Conservation (phyloP, 2,888 invertebrate genomes). For the Campopleginae sp. region DNA sequence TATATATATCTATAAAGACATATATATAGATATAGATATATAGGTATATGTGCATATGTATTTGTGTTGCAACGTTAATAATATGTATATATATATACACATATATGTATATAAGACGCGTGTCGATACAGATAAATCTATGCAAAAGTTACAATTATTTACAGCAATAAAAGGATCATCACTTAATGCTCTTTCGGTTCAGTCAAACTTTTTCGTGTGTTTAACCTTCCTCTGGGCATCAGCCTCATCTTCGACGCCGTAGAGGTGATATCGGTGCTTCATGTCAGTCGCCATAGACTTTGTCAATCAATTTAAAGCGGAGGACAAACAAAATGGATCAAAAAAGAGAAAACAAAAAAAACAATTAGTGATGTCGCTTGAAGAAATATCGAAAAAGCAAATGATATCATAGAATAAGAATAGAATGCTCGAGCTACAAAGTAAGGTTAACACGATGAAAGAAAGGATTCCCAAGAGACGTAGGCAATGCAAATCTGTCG, state of each 20-base stretch:
- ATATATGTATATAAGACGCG: conserved; percentile 42
- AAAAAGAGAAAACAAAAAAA: conserved; percentile 72
- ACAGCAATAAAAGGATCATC: conserved; percentile 66
- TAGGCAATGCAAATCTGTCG: conserved; percentile 58
- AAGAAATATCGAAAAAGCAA: neutral
- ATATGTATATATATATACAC: conserved; percentile 31
- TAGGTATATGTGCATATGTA: conserved; percentile 21
- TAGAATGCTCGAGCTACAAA: conserved; percentile 53
- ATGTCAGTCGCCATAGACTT: conserved; percentile 85
- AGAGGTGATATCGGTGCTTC: conserved; percentile 85
- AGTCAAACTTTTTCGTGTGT: conserved; percentile 70
- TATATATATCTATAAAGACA: no score
- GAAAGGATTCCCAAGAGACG: conserved; percentile 44
- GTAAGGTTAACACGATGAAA: neutral
- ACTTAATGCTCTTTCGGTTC: conserved; percentile 44
- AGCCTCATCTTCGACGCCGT: conserved; percentile 83
- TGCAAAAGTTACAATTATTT: conserved; percentile 69
- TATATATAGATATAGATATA: conserved; percentile 15
- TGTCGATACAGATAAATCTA: conserved; percentile 51
- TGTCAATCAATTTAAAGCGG: conserved; percentile 77
- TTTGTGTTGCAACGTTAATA: neutral
- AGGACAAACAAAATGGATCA: conserved; percentile 73
- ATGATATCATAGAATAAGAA: conserved; percentile 47
- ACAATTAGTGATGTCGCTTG: conserved; percentile 65
- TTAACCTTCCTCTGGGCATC: conserved; percentile 80